phyloP scores from a whole-genome alignment of 2,888 invertebrate species.

The Drosophila yooni region DNA sequence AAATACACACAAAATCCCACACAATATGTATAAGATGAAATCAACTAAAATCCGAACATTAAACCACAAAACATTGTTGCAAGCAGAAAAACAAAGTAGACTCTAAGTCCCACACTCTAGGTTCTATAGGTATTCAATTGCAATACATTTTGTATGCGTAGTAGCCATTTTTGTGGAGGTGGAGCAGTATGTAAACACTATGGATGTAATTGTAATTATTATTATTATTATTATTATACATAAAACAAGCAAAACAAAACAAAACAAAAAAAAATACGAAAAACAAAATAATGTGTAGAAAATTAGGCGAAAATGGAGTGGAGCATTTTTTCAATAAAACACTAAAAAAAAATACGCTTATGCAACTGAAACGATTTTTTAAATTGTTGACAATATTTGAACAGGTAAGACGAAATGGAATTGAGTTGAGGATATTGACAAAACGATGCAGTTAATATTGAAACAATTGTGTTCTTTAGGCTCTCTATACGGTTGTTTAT shows the following conservation, averaged over 20 bases:
- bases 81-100: constrained; percentile 65
- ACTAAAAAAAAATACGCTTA: constrained; percentile 62
- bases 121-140: constrained; percentile 78
- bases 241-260: constrained; percentile 42
- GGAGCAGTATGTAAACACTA: constrained; percentile 72
- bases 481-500: constrained; percentile 68
- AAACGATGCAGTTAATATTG: neutral
- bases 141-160: constrained; percentile 75
- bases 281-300: constrained; percentile 70
- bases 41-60: constrained; percentile 56
- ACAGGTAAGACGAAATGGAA: neutral
- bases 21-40: constrained; percentile 53
- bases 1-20: constrained; percentile 27
- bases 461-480: constrained; percentile 22
- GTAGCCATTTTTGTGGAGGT: constrained; percentile 74
- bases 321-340: constrained; percentile 81
- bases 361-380: constrained; percentile 31
- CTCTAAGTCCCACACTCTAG: constrained; percentile 72
- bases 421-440: neutral
- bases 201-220: constrained; percentile 77
- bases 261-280: constrained; percentile 49
- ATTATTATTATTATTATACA: constrained; percentile 53
- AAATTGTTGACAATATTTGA: neutral
- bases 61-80: constrained; percentile 46
- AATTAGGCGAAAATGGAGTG: constrained; percentile 78